These are phyloP conservation scores for Heliocidaris erythrogramma DNA, from an alignment of 35 echinoderm and acorn worm species.

Conservation along the genomic window DNA sequence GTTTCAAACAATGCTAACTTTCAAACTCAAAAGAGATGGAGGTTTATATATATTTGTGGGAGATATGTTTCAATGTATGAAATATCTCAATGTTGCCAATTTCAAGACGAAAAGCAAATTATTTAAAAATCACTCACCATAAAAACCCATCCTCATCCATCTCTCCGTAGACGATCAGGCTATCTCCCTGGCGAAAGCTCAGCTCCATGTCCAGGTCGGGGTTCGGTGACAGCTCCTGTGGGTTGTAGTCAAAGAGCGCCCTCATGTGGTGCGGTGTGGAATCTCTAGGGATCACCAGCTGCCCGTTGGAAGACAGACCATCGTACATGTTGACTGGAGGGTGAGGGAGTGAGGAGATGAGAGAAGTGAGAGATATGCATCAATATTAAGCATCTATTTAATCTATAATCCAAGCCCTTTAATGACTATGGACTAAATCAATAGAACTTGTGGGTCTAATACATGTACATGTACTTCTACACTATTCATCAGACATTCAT, in stretches of 20 bases:
- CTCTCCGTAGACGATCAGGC: slow-evolving; percentile 81
- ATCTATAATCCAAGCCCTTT: no score
- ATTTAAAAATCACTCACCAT: slow-evolving; percentile 59
- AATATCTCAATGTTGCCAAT: no score
- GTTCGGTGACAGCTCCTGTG: slow-evolving; percentile 88
- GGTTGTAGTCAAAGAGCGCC: slow-evolving; percentile 98
- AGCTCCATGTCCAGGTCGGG: slow-evolving; percentile 89
- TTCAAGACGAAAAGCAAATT: background rate
- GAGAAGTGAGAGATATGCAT: no score
- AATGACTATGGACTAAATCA: no score
- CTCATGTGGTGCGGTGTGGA: slow-evolving; percentile 70
- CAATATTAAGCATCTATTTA: no score
- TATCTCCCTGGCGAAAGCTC: slow-evolving; percentile 81
- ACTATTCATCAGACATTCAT: no score
- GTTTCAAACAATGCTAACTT: no score
- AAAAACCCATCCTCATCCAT: slow-evolving; percentile 99
- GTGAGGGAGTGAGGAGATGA: background rate
- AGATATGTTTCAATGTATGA: no score
- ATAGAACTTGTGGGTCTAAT: no score
- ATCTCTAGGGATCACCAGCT: slow-evolving; percentile 66
- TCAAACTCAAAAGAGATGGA: no score
- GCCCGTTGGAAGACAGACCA: slow-evolving; percentile 65
- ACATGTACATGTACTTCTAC: no score
- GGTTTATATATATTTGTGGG: no score
- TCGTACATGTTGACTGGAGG: slow-evolving; percentile 69